Evolutionary conservation across 2,113 vertebrate species (phyloP).

Genomic region (Trochalopteron elliotii): DNA sequence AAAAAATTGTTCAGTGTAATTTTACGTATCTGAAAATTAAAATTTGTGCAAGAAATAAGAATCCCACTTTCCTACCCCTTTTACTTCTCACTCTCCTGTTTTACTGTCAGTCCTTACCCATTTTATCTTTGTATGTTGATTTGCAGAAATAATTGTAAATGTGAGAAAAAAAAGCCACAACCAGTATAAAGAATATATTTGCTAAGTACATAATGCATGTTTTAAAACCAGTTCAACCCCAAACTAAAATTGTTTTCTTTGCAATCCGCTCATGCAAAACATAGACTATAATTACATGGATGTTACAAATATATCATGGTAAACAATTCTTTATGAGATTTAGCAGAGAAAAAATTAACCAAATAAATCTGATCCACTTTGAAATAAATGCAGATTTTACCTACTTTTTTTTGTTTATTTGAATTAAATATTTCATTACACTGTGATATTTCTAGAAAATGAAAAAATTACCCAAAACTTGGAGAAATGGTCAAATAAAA

Average conservation of each 20-base stretch:
- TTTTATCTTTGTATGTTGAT: neutral
- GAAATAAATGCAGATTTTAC: neutral
- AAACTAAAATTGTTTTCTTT: neutral
- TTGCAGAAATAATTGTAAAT: neutral
- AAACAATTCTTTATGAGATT: neutral
- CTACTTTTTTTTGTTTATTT: neutral
- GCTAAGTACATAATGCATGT: neutral
- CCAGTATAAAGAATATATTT: neutral
- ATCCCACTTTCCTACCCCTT: neutral
- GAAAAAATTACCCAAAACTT: neutral
- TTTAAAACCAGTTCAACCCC: neutral
- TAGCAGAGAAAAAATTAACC: neutral
- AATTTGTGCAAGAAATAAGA: neutral
- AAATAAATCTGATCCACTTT: neutral
- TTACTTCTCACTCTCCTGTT: neutral
- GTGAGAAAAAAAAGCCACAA: neutral
- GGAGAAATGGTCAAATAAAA: neutral
- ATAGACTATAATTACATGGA: neutral
- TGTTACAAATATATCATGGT: neutral
- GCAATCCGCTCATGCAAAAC: neutral
- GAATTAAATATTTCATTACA: neutral
- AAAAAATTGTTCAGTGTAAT: neutral
- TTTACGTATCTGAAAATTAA: neutral
- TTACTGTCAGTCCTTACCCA: neutral
- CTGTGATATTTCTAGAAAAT: neutral